These are phyloP conservation scores for Eupeodes latifasciatus DNA, from an alignment of 2,888 invertebrate genomes.

Conservation along the genomic window DNA sequence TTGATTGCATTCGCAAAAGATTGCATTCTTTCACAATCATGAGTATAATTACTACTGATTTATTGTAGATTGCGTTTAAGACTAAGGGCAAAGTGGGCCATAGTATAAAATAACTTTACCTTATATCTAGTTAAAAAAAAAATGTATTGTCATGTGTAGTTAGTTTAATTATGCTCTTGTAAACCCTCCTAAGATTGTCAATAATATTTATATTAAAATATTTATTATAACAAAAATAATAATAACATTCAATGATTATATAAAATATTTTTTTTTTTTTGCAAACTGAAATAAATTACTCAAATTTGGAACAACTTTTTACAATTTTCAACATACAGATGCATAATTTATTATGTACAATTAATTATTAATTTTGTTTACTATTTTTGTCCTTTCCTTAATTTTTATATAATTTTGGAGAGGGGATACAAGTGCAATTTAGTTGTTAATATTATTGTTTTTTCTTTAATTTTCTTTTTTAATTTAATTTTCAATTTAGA, in stretches of 20 bases:
- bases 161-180: slow-evolving; percentile 66
- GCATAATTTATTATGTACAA: not conserved
- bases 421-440: slow-evolving; percentile 81
- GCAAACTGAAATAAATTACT: not conserved
- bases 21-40: too few species aligned
- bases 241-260: not conserved
- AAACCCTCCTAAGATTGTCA: slow-evolving; percentile 61
- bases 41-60: too few species aligned
- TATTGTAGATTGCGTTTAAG: too few species aligned
- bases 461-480: slow-evolving; percentile 57
- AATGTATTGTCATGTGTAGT: not conserved
- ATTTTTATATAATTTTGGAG: slow-evolving; percentile 79
- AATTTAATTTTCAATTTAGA: slow-evolving; percentile 30
- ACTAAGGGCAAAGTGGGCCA: too few species aligned
- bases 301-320: slow-evolving; percentile 9
- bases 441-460: slow-evolving; percentile 76
- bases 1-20: too few species aligned
- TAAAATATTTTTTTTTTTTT: not conserved
- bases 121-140: not conserved
- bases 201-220: not conserved
- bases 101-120: not conserved
- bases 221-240: slow-evolving; percentile 12
- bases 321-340: slow-evolving; percentile 11
- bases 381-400: slow-evolving; percentile 40
- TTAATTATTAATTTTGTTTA: not conserved